A percentile compares a stretch with the other conserved stretches of the same genome.
Conservation (phyloP, 2,797 vertebrate genomes). For the Chrosomus eos region DNA sequence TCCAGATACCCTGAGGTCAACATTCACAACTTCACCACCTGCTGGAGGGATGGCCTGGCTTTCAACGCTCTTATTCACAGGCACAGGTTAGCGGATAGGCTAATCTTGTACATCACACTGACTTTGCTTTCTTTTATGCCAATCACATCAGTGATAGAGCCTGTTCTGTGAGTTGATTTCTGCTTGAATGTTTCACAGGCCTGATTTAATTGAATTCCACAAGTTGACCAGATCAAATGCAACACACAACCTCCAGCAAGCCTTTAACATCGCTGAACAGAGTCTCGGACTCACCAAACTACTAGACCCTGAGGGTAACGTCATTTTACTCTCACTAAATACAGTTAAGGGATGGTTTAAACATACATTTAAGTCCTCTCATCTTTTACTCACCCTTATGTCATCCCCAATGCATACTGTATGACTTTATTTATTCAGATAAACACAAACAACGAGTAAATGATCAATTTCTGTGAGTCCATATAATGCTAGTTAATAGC, state of each 20-base stretch:
- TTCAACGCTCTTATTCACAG: slow-evolving; percentile 96
- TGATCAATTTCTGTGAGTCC: no score
- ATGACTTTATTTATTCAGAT: no score
- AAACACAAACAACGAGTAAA: no score
- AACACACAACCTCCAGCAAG: slow-evolving; percentile 93
- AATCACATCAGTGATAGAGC: not conserved
- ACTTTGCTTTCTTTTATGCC: not conserved
- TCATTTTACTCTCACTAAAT: not conserved
- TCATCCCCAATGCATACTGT: not conserved
- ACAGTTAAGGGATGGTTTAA: not conserved
- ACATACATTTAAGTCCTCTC: not conserved
- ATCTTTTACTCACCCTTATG: not conserved
- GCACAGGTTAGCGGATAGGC: slow-evolving; percentile 81
- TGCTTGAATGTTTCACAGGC: slow-evolving; percentile 71
- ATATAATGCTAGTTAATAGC: no score
- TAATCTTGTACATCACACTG: not conserved
- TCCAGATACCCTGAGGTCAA: slow-evolving; percentile 91
- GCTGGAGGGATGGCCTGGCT: slow-evolving; percentile 93
- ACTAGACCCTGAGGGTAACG: slow-evolving; percentile 91
- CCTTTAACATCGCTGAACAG: slow-evolving; percentile 92
- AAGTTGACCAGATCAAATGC: slow-evolving; percentile 93
- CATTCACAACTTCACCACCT: slow-evolving; percentile 97
- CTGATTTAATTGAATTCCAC: slow-evolving; percentile 91
- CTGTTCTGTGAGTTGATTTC: not conserved
- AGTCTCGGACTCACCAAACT: slow-evolving; percentile 93